phyloP scores from a whole-genome alignment of 2,797 vertebrate species.

The Paedocypris micromegethes region DNA sequence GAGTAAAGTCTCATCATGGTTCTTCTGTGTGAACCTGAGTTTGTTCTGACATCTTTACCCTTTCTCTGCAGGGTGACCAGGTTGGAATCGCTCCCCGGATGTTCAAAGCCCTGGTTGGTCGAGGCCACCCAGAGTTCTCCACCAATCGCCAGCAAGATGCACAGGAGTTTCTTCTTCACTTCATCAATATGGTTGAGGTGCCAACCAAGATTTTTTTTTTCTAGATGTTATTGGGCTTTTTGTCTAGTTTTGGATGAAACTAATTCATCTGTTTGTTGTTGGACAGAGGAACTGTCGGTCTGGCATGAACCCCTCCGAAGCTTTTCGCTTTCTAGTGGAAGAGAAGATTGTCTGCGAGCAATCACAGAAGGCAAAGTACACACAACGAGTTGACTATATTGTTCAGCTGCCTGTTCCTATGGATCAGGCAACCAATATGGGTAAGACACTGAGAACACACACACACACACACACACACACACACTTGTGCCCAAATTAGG shows the following conservation, averaged over 20 bases:
- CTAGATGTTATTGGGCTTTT: not conserved
- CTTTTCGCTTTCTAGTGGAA: constrained; percentile 95
- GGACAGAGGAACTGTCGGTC: constrained; percentile 93
- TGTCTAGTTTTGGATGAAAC: not conserved
- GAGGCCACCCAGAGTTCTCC: constrained; percentile 95
- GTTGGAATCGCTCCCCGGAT: constrained; percentile 91
- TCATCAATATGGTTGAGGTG: constrained; percentile 99
- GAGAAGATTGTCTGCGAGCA: constrained; percentile 96
- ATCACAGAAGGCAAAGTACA: constrained; percentile 96
- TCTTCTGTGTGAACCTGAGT: not conserved
- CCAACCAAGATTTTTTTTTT: constrained; percentile 23
- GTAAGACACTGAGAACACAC: constrained; percentile 69
- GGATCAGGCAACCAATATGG: constrained; percentile 94
- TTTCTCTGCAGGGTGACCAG: constrained; percentile 80
- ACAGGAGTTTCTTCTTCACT: constrained; percentile 97
- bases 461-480: no score
- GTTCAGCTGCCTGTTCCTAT: constrained; percentile 95
- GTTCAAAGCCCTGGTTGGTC: constrained; percentile 95
- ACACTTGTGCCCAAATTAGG: no score
- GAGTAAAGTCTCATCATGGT: constrained; percentile 61
- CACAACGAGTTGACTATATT: constrained; percentile 97
- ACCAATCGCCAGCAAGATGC: constrained; percentile 98
- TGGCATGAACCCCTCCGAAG: constrained; percentile 91
- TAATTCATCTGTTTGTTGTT: not conserved
- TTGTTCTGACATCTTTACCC: not conserved